Evolutionary conservation across 2,888 invertebrate genomes (phyloP), one percentile per base, ranked within the genome.

Genomic region (Anoncus sp.): DNA sequence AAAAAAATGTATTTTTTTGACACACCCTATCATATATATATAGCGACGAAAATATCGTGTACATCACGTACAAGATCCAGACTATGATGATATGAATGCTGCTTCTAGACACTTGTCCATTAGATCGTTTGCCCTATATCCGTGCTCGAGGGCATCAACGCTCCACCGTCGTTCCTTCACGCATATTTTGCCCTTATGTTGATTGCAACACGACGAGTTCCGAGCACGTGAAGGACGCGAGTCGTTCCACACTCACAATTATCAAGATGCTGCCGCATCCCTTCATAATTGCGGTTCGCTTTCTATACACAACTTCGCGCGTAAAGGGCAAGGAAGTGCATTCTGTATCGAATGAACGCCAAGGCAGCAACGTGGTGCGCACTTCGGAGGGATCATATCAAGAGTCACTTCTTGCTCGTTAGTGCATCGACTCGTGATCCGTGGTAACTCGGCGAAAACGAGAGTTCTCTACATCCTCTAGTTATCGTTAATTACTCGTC

Each of bases 331-430:
- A 69, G 27, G n/a, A 69, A 67, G 62, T 62, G 53, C 62, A 43
- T 75, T 75, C 43, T 67, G 62, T 55, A 62, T 47, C 62, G 67
- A 43, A 53, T 27, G 60, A 55, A 75, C 22, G 27, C 40, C 24
- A n/a, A 53, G 22, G 35, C 45, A 40, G 35, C 20, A 35, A 45
- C 24, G 7, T 7, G 16, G 24, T 43, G 18, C 22, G 45, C 35
- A 47, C 45, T 49, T 45, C 24, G 45, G 38, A 51, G 31, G 59
- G 40, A 62, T 69, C 35, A 62, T 62, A 62, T 47, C 45, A 24
- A 12, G 70, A 47, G 62, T 27, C 40, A 75, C 55, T 75, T 75
- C 57, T 75, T 69, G 75, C 75, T 75, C 69, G 57, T 75, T 75
- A 75, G 75, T 63, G 69, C 69, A 55, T 69, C 40, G 63, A 70